Conservation (phyloP, 30 jellyfish, hydroid and myxozoan genomes). For the Sanderia malayensis region DNA sequence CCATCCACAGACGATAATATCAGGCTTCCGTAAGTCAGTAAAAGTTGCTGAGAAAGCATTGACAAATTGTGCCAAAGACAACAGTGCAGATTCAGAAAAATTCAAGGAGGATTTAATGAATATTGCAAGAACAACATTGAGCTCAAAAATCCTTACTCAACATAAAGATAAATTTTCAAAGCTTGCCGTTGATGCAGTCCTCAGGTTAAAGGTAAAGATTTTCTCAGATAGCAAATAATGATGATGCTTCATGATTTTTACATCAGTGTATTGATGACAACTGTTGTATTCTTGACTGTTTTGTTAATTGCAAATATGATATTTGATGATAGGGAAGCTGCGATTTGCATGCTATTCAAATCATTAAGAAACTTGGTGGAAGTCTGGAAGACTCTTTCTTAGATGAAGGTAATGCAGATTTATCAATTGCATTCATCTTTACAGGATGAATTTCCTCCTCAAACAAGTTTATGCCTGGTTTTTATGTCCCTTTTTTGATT, state of each 20-base stretch:
- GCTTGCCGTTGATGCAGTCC: constrained; percentile 88
- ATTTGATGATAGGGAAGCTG: constrained; percentile 94
- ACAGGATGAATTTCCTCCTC: too few species aligned
- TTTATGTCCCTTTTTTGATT: too few species aligned
- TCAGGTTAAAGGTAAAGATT: constrained; percentile 54
- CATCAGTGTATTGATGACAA: too few species aligned
- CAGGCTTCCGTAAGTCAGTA: constrained; percentile 88
- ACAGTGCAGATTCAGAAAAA: constrained; percentile 64
- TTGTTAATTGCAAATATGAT: too few species aligned
- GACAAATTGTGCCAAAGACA: constrained; percentile 65
- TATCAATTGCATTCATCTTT: too few species aligned
- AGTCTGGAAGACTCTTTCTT: constrained; percentile 82
- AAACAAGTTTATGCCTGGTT: too few species aligned
- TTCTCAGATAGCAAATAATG: too few species aligned
- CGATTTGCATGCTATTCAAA: constrained; percentile 81
- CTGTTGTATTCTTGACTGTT: too few species aligned
- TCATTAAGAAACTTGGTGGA: constrained; percentile 89
- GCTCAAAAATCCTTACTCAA: constrained; percentile 85
- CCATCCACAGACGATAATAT: constrained; percentile 92
- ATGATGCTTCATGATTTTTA: too few species aligned
- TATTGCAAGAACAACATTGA: constrained; percentile 84
- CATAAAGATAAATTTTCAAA: constrained; percentile 85
- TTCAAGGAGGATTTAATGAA: constrained; percentile 86
- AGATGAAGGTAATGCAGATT: constrained; percentile 92
- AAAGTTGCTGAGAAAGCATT: constrained; percentile 86